Evolutionary conservation across 2,888 invertebrate species (phyloP).

Genomic region (Spodoptera picta): DNA sequence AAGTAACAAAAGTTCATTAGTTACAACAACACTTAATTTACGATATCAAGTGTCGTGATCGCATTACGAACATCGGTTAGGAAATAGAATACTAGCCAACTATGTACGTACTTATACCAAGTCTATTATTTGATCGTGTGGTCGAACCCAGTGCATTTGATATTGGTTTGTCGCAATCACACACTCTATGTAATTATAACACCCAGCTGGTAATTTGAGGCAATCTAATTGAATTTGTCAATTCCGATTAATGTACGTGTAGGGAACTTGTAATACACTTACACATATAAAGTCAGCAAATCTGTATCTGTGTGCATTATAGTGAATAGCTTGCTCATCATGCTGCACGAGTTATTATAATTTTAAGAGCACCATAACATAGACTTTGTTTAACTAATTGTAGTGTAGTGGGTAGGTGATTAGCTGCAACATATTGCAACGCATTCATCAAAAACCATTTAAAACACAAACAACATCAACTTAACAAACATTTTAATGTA

Average conservation of each 20-base stretch:
- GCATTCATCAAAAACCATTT: conserved; percentile 11
- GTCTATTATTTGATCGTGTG: conserved; percentile 71
- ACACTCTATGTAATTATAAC: conserved; percentile 59
- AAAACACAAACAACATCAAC: conserved; percentile 1
- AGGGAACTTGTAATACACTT: conserved; percentile 25
- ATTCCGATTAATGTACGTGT: conserved; percentile 42
- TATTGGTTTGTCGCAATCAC: conserved; percentile 75
- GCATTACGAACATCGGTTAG: conserved; percentile 74
- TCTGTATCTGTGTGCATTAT: no score
- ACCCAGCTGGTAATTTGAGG: conserved; percentile 60
- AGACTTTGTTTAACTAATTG: no score
- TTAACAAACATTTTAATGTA: conserved; percentile 13
- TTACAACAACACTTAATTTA: conserved; percentile 70
- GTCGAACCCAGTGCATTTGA: conserved; percentile 76
- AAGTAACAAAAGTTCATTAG: conserved; percentile 41
- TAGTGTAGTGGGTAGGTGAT: no score
- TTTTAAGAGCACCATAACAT: no score
- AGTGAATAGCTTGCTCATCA: no score
- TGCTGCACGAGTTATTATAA: no score
- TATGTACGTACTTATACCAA: conserved; percentile 54
- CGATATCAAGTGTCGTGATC: conserved; percentile 75
- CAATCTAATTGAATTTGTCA: conserved; percentile 60
- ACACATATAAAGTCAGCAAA: background rate
- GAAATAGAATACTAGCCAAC: conserved; percentile 75
- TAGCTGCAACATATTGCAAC: background rate